Base-by-base conservation (phyloP, 2,888 invertebrate species). In the Ophioninae sp. region DNA sequence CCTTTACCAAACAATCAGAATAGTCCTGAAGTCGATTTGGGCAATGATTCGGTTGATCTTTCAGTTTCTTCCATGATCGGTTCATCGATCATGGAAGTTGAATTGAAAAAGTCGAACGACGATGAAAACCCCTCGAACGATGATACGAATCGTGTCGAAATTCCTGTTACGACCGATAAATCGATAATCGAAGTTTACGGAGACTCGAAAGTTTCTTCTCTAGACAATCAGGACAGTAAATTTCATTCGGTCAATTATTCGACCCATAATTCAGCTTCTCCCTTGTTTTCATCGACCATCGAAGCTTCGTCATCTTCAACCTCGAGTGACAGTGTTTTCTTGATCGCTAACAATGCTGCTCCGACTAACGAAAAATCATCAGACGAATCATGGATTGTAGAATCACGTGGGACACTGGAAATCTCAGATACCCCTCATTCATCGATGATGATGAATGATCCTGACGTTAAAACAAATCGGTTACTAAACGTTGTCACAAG, bases 271-370 rank as follows among this genome's bases (percentile, higher is more conserved):
- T n/a, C n/a, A n/a, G n/a, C 78, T 79, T 78, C 30, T 64, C 59
- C 82, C 68, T 1, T 30, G 23, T 8, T 44, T 21, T 21, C 68
- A 74, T 39, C 73, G 57, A 69, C 64, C 13, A 13, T 64, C 44
- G 70, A 79, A 70, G n/a, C 64, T 70, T 70, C 56, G 61, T 23
- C 70, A 13, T 44, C 1, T 50, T 20, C 56, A 6, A 50, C 50
- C 59, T 10, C 70, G 76, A 72, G 50, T 76, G 79, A 83, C 30
- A 67, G 67, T 83, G 41, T 56, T 72, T 79, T 56, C 37, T 62
- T 61, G 30, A 62, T 21, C n/a, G n/a, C 80, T 80, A 80, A 80
- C 59, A 44, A 68, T 41, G 62, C 41, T 76, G 8, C 30, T 6
- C 6, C 62, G 17, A 68, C 23, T 62, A 77, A 77, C 67, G 20